A percentile compares a stretch with the other conserved stretches of the same genome.
phyloP scores from a whole-genome alignment of 2,888 invertebrate species.

The Mactromeris polynyma region DNA sequence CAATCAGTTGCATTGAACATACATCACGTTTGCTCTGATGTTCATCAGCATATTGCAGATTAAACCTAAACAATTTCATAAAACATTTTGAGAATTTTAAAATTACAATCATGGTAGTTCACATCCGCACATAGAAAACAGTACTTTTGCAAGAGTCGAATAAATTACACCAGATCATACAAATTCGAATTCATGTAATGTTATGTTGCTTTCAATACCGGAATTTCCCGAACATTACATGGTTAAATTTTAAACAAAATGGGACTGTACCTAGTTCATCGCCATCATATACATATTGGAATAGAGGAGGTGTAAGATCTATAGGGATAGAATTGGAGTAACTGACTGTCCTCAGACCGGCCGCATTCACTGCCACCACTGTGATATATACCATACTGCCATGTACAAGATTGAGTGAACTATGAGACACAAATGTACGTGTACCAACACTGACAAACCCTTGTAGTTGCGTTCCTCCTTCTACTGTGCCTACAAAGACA shows the following conservation, averaged over 20 bases:
- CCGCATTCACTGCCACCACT: slow-evolving; percentile 76
- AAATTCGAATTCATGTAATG: not conserved
- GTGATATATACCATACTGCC: slow-evolving; percentile 73
- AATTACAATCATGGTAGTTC: too few species aligned
- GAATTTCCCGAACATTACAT: too few species aligned
- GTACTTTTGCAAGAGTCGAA: too few species aligned
- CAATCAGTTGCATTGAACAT: too few species aligned
- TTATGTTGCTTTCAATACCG: not conserved
- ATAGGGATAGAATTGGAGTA: slow-evolving; percentile 69
- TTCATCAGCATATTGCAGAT: too few species aligned
- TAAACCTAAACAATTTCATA: too few species aligned
- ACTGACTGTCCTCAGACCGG: slow-evolving; percentile 70
- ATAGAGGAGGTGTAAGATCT: slow-evolving; percentile 75
- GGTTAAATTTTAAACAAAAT: not conserved
- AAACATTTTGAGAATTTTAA: too few species aligned
- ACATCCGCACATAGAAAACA: too few species aligned
- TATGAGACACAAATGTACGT: slow-evolving; percentile 67
- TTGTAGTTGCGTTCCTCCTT: slow-evolving; percentile 72
- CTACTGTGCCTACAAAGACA: slow-evolving; percentile 65
- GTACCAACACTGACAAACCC: slow-evolving; percentile 69
- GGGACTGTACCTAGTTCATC: slow-evolving; percentile 15
- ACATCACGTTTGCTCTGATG: too few species aligned
- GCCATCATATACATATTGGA: slow-evolving; percentile 72
- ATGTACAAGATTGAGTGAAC: slow-evolving; percentile 70
- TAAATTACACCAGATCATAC: too few species aligned